Evolutionary conservation across 2,113 vertebrate species (phyloP), one percentile per base, ranked within the genome.

Genomic region (Nipponia nippon): DNA sequence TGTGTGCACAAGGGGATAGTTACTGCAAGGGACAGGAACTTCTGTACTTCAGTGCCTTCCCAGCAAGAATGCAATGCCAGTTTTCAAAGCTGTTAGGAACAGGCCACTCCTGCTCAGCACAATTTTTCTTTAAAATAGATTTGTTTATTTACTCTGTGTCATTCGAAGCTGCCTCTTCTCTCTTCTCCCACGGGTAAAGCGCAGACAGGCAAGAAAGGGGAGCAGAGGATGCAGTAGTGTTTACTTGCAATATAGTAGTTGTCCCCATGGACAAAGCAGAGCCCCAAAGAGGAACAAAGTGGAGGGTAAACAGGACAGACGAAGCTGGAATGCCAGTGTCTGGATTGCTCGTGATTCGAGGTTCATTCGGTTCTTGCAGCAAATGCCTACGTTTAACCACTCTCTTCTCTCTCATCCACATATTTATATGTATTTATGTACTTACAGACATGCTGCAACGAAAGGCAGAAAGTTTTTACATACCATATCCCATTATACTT

Each of bases 291-390:
- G 59, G 46, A 89, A 36, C 22, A 22, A 73, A 69, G 46, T 3
- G 7, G 18, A 17, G 26, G 59, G 42, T 67, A 85, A 93, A 94
- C 27, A 95, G 73, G 50, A 16, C 40, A 47, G 62, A 23, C 0
- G 3, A 67, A 59, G 38, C 38, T 91, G 47, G 65, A 93, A 79
- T 5, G 2, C 16, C 66, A 42, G 25, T 5, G 18, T 8, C 32
- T 65, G 69, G 36, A 30, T 21, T 6, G 1, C 44, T 86, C 7
- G 0, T 47, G 19, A 50, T 67, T 62, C 0, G 0, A 75, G 14
- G 75, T 69, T 87, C 65, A 29, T 87, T 84, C 78, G 29, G 36
- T n/a, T 73, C 27, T 75, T 85, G 55, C 22, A 75, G 26, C n/a
- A 87, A 75, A 70, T 36, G 49, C 22, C 14, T 70, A 26, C 18